Conservation (phyloP, 2,888 invertebrate genomes). For the Malacosoma neustria region DNA sequence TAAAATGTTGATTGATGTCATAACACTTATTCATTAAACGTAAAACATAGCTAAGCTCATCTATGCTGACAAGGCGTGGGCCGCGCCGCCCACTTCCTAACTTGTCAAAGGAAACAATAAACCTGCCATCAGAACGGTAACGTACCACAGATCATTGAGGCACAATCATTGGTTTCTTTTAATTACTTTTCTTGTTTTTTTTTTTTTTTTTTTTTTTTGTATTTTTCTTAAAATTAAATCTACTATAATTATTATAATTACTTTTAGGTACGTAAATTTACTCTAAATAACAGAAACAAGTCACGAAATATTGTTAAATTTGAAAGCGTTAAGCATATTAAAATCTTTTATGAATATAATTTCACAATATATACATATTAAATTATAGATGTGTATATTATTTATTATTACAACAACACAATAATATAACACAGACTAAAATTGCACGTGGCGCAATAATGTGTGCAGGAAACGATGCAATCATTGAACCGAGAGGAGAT, state of each 20-base stretch:
- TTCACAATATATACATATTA: slow-evolving; percentile 73
- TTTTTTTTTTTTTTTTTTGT: slow-evolving; percentile 32
- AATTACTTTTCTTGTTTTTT: slow-evolving; percentile 60
- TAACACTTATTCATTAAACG: slow-evolving; percentile 71
- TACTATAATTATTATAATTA: slow-evolving; percentile 71
- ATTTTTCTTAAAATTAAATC: slow-evolving; percentile 45
- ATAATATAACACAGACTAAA: slow-evolving; percentile 72
- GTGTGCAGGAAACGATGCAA: slow-evolving; percentile 69
- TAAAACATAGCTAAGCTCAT: slow-evolving; percentile 74
- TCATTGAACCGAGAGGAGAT: slow-evolving; percentile 70
- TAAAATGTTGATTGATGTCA: slow-evolving; percentile 72
- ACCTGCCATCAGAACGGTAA: slow-evolving; percentile 72
- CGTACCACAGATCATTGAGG: slow-evolving; percentile 75
- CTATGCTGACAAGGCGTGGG: slow-evolving; percentile 68
- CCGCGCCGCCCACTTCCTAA: slow-evolving; percentile 53
- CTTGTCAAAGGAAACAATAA: slow-evolving; percentile 57
- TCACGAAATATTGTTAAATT: slow-evolving; percentile 67
- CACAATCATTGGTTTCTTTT: slow-evolving; percentile 75
- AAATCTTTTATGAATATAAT: slow-evolving; percentile 67
- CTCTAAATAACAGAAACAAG: slow-evolving; percentile 74
- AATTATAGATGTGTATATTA: slow-evolving; percentile 66
- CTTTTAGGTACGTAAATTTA: slow-evolving; percentile 75
- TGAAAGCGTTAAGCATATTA: slow-evolving; percentile 72
- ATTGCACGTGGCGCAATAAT: slow-evolving; percentile 69
- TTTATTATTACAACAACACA: slow-evolving; percentile 61